phyloP scores from a whole-genome alignment of 2,888 invertebrate genomes.

The Hemistola chrysoprasaria region DNA sequence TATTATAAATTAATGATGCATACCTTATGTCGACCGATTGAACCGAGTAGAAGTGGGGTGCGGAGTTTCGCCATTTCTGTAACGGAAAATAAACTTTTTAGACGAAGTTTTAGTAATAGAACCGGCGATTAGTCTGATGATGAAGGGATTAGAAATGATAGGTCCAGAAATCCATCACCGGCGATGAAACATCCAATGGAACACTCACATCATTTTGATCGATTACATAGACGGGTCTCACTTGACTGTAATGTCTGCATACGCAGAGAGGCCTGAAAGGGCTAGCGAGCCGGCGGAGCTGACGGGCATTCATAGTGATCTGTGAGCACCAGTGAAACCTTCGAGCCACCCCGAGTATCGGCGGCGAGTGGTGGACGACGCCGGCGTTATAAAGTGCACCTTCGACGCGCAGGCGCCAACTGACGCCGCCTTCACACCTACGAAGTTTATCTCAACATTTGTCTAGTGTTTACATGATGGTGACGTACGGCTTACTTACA shows the following conservation, averaged over 20 bases:
- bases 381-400: constrained; percentile 48
- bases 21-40: constrained; percentile 75
- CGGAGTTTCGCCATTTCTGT: constrained; percentile 78
- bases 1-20: constrained; percentile 36
- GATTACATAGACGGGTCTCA: constrained; percentile 73
- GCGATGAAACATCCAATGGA: constrained; percentile 31
- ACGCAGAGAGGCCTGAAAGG: constrained; percentile 48
- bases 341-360: constrained; percentile 28
- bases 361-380: constrained; percentile 29
- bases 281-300: constrained; percentile 59
- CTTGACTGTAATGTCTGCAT: constrained; percentile 70
- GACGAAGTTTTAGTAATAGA: no score
- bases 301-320: constrained; percentile 62
- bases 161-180: constrained; percentile 13
- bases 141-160: not conserved
- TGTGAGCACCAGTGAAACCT: constrained; percentile 15
- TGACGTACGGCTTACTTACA: constrained; percentile 51
- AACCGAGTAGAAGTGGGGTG: constrained; percentile 70
- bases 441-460: constrained; percentile 57
- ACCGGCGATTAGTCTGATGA: not conserved
- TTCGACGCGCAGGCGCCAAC: constrained; percentile 69
- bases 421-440: constrained; percentile 48
- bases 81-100: constrained; percentile 35
- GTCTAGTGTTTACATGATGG: constrained; percentile 55
- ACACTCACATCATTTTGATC: constrained; percentile 69